Base-by-base conservation (phyloP, 2,797 vertebrate genomes). In the Eospalax fontanierii region DNA sequence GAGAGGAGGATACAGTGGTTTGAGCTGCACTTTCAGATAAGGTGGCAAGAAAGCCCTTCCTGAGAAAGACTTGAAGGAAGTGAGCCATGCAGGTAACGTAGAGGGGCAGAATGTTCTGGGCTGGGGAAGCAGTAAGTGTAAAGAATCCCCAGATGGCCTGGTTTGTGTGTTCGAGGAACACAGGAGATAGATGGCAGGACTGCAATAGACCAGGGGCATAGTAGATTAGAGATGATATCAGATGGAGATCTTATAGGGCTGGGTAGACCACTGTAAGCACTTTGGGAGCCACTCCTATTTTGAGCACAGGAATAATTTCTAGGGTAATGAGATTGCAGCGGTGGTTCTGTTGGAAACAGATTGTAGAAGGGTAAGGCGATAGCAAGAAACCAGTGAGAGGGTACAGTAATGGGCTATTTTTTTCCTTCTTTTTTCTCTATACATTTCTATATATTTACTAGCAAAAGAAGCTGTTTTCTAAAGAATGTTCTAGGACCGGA, bases 301-400 rank as follows among this genome's bases (percentile, higher is more conserved):
- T 92, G 73, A 91, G 70, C 40, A 93, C 63, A 86, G 43, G 59
- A 95, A 71, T 75, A 57, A 40, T 76, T 90, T 81, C 82, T 90
- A 73, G n/a, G 71, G 68, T 81, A 90, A 87, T 54, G 61, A 40
- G 38, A 89, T 83, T 6, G 1, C 89, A 68, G 79, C 38, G 24
- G 24, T 84, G 57, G 43, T 7, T 88, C n/a, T 71, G 1, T 82
- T 75, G 65, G 30, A 33, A 88, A 35, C 73, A 96, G 33, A 18
- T 63, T 88, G 33, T 59, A 63, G 24, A 74, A 18, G 38, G 75
- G 33, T 57, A 82, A 35, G n/a, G 12, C 73, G 84, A 43, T 94
- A 90, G 21, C 78, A 92, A 71, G 57, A 96, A 15, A 66, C 54
- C 35, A 63, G 0, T 35, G 46, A 1, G 33, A 95, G 50, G 22